These are phyloP conservation scores for Apteryx mantelli DNA, from an alignment of 2,113 vertebrate genomes.

Conservation along the genomic window DNA sequence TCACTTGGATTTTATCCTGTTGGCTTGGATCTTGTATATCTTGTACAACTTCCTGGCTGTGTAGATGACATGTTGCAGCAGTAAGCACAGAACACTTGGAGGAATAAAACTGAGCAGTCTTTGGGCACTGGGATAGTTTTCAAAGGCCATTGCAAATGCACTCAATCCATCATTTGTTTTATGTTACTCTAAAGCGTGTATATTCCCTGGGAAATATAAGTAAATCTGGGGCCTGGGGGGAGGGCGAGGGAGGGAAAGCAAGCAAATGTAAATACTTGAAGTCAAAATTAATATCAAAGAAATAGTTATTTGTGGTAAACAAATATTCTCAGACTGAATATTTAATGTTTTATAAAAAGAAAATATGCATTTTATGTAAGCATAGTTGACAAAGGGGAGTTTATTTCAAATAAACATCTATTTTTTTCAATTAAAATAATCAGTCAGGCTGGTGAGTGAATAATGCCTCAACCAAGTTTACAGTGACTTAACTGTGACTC, in stretches of 20 bases:
- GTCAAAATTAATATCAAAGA: slow-evolving; percentile 23
- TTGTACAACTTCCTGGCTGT: slow-evolving; percentile 77
- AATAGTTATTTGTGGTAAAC: slow-evolving; percentile 30
- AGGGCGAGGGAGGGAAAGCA: not conserved
- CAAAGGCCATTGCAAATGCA: slow-evolving; percentile 46
- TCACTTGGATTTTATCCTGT: slow-evolving; percentile 82
- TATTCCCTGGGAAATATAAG: slow-evolving; percentile 21
- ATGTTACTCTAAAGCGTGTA: slow-evolving; percentile 15
- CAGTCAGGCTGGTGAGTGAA: not conserved
- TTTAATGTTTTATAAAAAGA: slow-evolving; percentile 14
- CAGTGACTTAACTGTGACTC: not conserved
- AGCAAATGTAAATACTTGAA: slow-evolving; percentile 44
- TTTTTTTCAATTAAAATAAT: not conserved
- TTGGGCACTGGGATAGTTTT: slow-evolving; percentile 31
- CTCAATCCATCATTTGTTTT: slow-evolving; percentile 40
- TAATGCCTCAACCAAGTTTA: not conserved
- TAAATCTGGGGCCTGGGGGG: not conserved
- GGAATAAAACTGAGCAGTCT: slow-evolving; percentile 39
- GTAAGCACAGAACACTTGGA: slow-evolving; percentile 63
- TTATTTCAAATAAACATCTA: not conserved
- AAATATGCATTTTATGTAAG: not conserved
- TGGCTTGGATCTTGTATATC: slow-evolving; percentile 79
- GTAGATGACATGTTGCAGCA: slow-evolving; percentile 79
- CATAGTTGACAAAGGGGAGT: not conserved
- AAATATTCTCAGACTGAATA: slow-evolving; percentile 1